Base-by-base conservation (phyloP, 64 coral and sea anemone species). In the Montipora capricornis region DNA sequence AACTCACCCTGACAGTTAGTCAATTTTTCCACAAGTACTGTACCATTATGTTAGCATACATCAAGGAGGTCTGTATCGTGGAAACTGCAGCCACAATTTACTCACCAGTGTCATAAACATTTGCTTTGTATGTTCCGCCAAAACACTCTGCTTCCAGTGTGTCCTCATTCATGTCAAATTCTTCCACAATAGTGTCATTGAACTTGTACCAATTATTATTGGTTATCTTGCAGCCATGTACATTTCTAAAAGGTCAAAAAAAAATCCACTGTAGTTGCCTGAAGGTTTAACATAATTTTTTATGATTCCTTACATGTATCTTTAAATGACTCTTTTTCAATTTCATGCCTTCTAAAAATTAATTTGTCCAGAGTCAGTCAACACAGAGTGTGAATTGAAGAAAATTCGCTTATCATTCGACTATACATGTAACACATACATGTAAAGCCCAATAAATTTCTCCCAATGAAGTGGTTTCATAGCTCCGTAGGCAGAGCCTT, bases 81-180 rank as follows among this genome's bases (percentile, higher is more conserved):
- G 2, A 67, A 55, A 55, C 52, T 69, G 3, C 20, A 19, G 6
- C 44, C 8, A 4, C 4, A 50, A 6, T 8, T 19, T 49, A 20
- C 87, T 6, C 78, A 97, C 95, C 95, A 8, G 95, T 94, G 52
- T 97, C 95, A 74, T 97, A 97, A 2, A 97, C 95, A 76, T 83
- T 97, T 4, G 95, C 95, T 69, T 97, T 97, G 64, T 97, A 97
- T 8, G 95, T 97, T 48, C 95, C 95, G 47, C 95, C 95, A 94
- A 97, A 97, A 92, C 95, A 97, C 20, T 97, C 92, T 20, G 95
- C 95, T 49, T 97, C 95, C 37, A 97, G 77, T 5, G 81, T 84
- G 58, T 91, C 95, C 24, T 94, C 92, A 50, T 94, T 94, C 95
- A 97, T 97, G 19, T 91, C 78, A 55, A 94, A 97, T 14, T 94